Evolutionary conservation across 2,797 vertebrate species (phyloP), one percentile per base, ranked within the genome.

Genomic region (Anabacerthia variegaticeps): DNA sequence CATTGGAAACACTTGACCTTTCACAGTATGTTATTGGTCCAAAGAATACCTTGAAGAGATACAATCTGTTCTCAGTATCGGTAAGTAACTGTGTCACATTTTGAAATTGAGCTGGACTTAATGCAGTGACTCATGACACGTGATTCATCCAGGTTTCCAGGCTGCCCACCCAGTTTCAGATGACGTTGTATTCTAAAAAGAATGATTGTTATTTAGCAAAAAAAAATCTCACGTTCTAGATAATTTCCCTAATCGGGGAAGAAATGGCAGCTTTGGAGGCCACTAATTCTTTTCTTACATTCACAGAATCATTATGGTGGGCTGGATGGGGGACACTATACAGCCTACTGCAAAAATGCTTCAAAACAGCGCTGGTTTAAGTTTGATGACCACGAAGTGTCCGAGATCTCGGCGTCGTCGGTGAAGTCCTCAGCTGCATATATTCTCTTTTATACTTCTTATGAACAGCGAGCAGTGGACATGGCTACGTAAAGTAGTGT

Each of bases 321-420:
- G 37, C 93, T 99, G 96, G 99, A 99, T 8, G 99, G 99, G 5
- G 99, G 99, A 52, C 99, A 99, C 95, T 99, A 99, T 95, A 99
- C 99, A 1, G 99, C 99, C 68, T 99, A 99, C 96, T 99, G 99
- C 97, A 99, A 99, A 98, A 99, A 99, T 9, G 96, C 95, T 48
- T 28, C 88, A 2, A 99, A 98, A 72, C 99, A 99, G 81, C 98
- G 98, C 88, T 99, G 99, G 99, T 99, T 98, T 96, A 99, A 99
- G 96, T 99, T 99, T 30, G 99, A 99, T 15, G 99, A 99, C 95
- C 99, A 99, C 0, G 99, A 99, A 96, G 99, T 99, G 58, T 98
- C 99, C 0, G 99, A 99, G 4, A 98, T 99, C 92, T 99, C 99
- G 3, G 95, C 98, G 21, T 98, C 99, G 27, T 98, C 99, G 1